Evolutionary conservation across 2,888 invertebrate genomes (phyloP).

Genomic region (Gasteruption jaculator): DNA sequence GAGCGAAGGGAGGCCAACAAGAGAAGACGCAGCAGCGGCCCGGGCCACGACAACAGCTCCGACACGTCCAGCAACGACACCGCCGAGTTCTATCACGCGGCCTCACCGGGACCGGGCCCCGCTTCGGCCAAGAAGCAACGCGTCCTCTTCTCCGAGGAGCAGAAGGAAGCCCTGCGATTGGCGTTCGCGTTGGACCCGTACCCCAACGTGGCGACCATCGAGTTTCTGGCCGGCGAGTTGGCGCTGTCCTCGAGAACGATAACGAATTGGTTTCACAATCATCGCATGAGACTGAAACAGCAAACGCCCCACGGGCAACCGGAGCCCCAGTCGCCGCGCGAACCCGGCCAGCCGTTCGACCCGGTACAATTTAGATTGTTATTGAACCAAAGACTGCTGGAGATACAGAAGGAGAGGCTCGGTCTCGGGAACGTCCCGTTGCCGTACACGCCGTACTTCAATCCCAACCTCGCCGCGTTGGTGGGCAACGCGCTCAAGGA

Average conservation of each 20-base stretch:
- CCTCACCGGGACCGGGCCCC: slow-evolving; percentile 71
- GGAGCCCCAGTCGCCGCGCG: slow-evolving; percentile 70
- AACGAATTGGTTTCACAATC: slow-evolving; percentile 99
- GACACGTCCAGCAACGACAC: slow-evolving; percentile 87
- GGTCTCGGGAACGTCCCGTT: slow-evolving; percentile 73
- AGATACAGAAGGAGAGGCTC: slow-evolving; percentile 81
- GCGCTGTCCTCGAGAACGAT: slow-evolving; percentile 92
- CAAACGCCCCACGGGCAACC: slow-evolving; percentile 76
- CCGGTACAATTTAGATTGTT: slow-evolving; percentile 87
- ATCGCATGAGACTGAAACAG: slow-evolving; percentile 95
- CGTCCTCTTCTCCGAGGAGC: slow-evolving; percentile 96
- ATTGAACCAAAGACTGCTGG: slow-evolving; percentile 82
- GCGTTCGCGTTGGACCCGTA: slow-evolving; percentile 97
- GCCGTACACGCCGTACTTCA: slow-evolving; percentile 74
- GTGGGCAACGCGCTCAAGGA: slow-evolving; percentile 72
- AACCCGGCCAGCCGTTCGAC: slow-evolving; percentile 79
- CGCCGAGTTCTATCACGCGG: slow-evolving; percentile 82
- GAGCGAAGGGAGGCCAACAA: slow-evolving; percentile 90
- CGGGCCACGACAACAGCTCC: slow-evolving; percentile 81
- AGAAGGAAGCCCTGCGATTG: slow-evolving; percentile 90
- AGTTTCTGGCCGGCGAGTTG: slow-evolving; percentile 88
- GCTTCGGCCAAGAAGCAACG: slow-evolving; percentile 92
- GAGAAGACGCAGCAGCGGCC: slow-evolving; percentile 77
- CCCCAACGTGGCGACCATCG: slow-evolving; percentile 93
- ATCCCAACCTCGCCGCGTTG: slow-evolving; percentile 72